Base-by-base conservation (phyloP, 2,888 invertebrate genomes). In the Sicus ferrugineus region DNA sequence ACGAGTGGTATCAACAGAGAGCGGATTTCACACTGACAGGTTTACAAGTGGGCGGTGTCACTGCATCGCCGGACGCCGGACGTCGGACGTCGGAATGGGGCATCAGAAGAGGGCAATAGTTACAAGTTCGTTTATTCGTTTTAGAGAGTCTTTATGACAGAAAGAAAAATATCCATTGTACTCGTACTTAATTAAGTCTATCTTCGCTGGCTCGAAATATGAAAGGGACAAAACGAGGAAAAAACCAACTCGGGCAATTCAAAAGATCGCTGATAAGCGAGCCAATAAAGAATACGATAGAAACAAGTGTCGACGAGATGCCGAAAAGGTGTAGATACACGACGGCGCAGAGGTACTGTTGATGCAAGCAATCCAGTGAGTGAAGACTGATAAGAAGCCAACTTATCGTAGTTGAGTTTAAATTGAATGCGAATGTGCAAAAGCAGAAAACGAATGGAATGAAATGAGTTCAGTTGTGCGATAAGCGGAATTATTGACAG, bases 261-360 rank as follows among this genome's bases (percentile, higher is more conserved):
- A 28, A 54, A 28, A 54, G 28, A 52, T 52, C 21, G 19, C 54
- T 11, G 14, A 54, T 23, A 28, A 54, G 28, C 23, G 23, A 5
- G 4, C 7, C 7, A 54, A 5, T 11, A 23, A 54, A 28, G 14
- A 54, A 54, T 5, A 14, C 28, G 28, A 54, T 11, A 28, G 28
- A 50, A 54, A 54, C 28, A 54, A 54, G 28, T 54, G 54, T 54
- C 28, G 26, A 54, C 54, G 28, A 54, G 28, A 54, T 54, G 26
- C 26, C 26, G 28, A 54, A 54, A 54, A 28, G 28, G 23, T 54
- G 54, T 54, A 54, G 54, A 54, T 54, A 54, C 54, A 23, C 54
- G n/a, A 46, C n/a, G 14, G 19, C 46, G 46, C 19, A 6, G 5
- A 46, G 3, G 14, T 19, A 23, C 28, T 23, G 28, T 54, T 54